These are phyloP conservation scores for Cavia aperea DNA, from an alignment of 2,113 vertebrate genomes.

Conservation along the genomic window DNA sequence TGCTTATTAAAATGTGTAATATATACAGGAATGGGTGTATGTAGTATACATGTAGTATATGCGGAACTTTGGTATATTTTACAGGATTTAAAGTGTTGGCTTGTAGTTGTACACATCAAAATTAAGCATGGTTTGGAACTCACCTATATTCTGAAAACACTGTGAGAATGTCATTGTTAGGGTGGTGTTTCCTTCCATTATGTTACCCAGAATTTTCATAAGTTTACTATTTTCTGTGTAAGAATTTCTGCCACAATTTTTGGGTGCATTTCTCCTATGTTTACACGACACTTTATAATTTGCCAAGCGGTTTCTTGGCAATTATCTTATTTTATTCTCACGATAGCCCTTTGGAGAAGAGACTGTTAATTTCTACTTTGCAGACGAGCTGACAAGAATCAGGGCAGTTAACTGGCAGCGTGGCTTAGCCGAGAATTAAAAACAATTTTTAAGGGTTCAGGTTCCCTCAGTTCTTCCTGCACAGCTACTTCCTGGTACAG, in stretches of 20 bases:
- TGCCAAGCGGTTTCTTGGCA: conserved; percentile 30
- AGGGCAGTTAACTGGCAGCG: conserved; percentile 6
- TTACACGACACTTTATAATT: neutral
- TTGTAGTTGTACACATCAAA: neutral
- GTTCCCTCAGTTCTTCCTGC: neutral
- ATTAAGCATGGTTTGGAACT: neutral
- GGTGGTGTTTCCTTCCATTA: conserved; percentile 20
- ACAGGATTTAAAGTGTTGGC: neutral
- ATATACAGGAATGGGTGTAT: neutral
- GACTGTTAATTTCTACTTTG: conserved; percentile 24
- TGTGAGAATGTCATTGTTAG: neutral
- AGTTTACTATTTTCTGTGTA: neutral
- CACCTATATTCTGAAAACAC: neutral
- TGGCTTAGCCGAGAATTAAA: neutral
- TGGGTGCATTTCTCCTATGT: neutral
- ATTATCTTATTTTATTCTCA: conserved; percentile 36
- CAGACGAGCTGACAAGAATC: conserved; percentile 35
- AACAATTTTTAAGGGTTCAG: neutral
- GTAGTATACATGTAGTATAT: fast-evolving
- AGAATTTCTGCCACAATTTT: neutral
- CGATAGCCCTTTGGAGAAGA: neutral
- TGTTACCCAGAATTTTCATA: neutral
- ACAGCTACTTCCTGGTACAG: neutral
- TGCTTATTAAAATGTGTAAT: neutral
- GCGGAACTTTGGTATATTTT: neutral